Evolutionary conservation across 2,797 vertebrate species (phyloP), one percentile per base, ranked within the genome.

Genomic region (Chaetophractus vellerosus): DNA sequence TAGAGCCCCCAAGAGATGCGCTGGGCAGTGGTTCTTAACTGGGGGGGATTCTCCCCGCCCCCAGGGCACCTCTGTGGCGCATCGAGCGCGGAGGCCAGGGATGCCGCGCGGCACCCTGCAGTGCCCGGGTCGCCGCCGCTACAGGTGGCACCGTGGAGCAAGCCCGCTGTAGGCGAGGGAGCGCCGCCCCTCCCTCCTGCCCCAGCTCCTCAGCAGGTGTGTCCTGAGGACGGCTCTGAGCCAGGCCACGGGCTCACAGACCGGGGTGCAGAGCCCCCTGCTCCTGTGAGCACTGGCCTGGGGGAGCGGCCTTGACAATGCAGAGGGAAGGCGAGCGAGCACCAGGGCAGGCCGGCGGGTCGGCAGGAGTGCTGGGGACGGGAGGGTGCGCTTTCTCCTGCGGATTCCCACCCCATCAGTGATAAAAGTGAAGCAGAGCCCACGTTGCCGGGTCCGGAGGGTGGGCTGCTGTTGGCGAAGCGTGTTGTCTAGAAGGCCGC

Each of bases 151-250:
- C 26, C 63, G 33, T 24, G 9, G 10, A n/a, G 24, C 59, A 50
- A 38, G 31, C 31, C 31, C 14, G 4, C 50, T 16, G 12, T 18
- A n/a, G 48, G 33, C 26, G 50, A 23, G 3, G 6, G 36, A 28
- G 63, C 5, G n/a, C 64, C n/a, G 0, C 74, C 19, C 61, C 41
- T 38, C 19, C 68, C 64, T 71, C 88, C 10, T 2, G n/a, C 57
- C 0, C 0, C 8, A 3, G 2, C 0, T n/a, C 0, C 9, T 50
- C 15, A 41, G 69, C 83, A 41, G 48, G 41, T 28, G 0, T 3
- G 31, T 31, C 1, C 81, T 31, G 23, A 57, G 66, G 31, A 9
- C 41, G 9, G n/a, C 74, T 79, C 23, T 38, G 69, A 9, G 68
- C 61, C 41, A 6, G 50, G 26, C 15, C 59, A 14, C 3, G 0